A percentile compares a stretch with the other conserved stretches of the same genome.
Evolutionary conservation across 2,888 invertebrate species (phyloP).

Genomic region (Coenonympha glycerion): DNA sequence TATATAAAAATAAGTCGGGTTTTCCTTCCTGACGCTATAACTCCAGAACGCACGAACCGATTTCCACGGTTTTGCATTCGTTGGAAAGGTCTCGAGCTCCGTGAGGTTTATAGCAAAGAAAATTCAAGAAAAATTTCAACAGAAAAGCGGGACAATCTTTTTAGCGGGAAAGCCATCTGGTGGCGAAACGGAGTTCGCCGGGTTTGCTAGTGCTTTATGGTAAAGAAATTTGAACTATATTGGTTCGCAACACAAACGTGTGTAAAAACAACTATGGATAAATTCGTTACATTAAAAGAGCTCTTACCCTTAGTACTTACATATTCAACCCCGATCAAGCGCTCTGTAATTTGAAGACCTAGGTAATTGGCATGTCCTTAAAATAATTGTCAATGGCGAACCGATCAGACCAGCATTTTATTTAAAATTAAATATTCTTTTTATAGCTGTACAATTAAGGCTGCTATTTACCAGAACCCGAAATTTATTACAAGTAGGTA

Average conservation of each 20-base stretch:
- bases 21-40: too few relatives aligned
- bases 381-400: slow-evolving; percentile 21
- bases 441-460: slow-evolving; percentile 1
- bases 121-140: too few relatives aligned
- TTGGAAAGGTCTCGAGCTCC: too few relatives aligned
- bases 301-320: slow-evolving; percentile 15
- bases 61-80: too few relatives aligned
- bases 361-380: slow-evolving; percentile 26
- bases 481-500: too few relatives aligned
- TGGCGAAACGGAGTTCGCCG: too few relatives aligned
- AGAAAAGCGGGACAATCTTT: too few relatives aligned
- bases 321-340: slow-evolving; percentile 29
- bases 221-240: background rate
- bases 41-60: too few relatives aligned
- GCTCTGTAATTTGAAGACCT: slow-evolving; percentile 29
- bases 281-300: slow-evolving; percentile 13
- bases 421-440: slow-evolving; percentile 24
- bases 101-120: too few relatives aligned
- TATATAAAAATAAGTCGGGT: too few relatives aligned
- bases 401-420: slow-evolving; percentile 20
- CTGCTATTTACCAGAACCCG: background rate
- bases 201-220: background rate
- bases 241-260: background rate
- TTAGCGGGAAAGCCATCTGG: too few relatives aligned
- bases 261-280: slow-evolving; percentile 3